A percentile compares a stretch with the other conserved stretches of the same genome.
Evolutionary conservation across 2,797 vertebrate species (phyloP).

Genomic region (Gymnothorax javanicus): DNA sequence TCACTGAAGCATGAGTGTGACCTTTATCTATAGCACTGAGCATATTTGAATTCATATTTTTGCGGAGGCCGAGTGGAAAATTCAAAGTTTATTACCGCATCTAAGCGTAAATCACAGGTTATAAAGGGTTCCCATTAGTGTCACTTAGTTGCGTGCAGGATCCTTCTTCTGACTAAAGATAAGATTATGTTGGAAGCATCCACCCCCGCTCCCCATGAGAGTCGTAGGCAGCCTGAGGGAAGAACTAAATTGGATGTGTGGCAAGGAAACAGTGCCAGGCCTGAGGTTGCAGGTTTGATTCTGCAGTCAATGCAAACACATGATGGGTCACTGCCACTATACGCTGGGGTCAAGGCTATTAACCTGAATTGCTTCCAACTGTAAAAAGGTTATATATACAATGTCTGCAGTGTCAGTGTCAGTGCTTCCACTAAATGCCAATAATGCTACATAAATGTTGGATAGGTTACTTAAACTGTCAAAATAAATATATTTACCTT

Average conservation of each 20-base stretch:
- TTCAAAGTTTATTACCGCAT: neutral
- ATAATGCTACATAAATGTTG: neutral
- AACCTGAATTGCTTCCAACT: neutral
- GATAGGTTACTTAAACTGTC: constrained; percentile 8
- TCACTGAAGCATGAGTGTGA: neutral
- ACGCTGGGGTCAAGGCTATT: neutral
- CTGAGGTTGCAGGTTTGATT: neutral
- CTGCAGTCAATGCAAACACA: neutral
- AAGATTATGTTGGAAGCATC: no score
- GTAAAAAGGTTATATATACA: neutral
- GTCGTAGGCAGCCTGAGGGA: no score
- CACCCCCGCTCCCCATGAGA: no score
- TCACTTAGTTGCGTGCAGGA: neutral
- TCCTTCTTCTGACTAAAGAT: no score
- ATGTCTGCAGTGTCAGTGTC: neutral
- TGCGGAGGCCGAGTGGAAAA: neutral
- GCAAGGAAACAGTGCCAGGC: neutral
- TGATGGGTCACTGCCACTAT: neutral
- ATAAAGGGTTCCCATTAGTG: neutral
- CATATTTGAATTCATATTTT: neutral
- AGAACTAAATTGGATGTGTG: no score
- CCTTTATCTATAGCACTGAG: neutral
- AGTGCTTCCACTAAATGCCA: neutral
- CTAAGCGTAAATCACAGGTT: neutral
- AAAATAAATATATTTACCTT: constrained; percentile 19